Conservation (phyloP, 2,888 invertebrate genomes). For the Thalpophila matura region DNA sequence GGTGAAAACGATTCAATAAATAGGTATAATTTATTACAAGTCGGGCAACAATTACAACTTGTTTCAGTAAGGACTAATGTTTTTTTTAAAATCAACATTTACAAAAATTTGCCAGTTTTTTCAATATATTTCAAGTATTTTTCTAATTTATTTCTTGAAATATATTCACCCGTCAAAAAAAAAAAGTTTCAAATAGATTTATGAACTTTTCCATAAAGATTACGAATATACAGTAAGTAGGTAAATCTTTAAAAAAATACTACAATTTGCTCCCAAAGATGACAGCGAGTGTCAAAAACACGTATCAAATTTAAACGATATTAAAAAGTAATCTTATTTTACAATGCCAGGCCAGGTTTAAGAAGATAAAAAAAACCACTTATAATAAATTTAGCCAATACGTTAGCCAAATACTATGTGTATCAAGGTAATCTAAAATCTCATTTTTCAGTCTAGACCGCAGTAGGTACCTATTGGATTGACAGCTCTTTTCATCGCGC, state of each 20-base stretch:
- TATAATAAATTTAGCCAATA: background rate
- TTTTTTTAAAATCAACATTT: too few relatives aligned
- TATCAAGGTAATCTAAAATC: slow-evolving; percentile 21
- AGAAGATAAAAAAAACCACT: slow-evolving; percentile 1
- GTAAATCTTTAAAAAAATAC: background rate
- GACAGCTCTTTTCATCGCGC: slow-evolving; percentile 34
- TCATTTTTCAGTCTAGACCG: slow-evolving; percentile 34
- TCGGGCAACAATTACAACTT: too few relatives aligned
- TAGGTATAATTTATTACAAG: too few relatives aligned
- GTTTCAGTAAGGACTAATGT: too few relatives aligned
- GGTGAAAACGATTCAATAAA: too few relatives aligned
- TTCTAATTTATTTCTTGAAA: too few relatives aligned
- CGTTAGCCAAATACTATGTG: slow-evolving; percentile 2
- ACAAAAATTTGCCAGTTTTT: too few relatives aligned
- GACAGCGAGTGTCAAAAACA: slow-evolving; percentile 12
- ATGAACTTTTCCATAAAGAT: too few relatives aligned
- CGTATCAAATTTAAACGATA: background rate
- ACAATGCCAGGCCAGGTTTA: background rate
- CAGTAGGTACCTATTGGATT: slow-evolving; percentile 28
- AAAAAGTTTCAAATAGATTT: too few relatives aligned
- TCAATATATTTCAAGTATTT: too few relatives aligned
- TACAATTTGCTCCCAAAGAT: background rate
- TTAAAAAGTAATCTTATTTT: background rate
- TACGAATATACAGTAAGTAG: too few relatives aligned
- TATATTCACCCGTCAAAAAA: too few relatives aligned